Evolutionary conservation across 2,113 vertebrate species (phyloP), one percentile per base, ranked within the genome.

Genomic region (Onychostoma macrolepis): DNA sequence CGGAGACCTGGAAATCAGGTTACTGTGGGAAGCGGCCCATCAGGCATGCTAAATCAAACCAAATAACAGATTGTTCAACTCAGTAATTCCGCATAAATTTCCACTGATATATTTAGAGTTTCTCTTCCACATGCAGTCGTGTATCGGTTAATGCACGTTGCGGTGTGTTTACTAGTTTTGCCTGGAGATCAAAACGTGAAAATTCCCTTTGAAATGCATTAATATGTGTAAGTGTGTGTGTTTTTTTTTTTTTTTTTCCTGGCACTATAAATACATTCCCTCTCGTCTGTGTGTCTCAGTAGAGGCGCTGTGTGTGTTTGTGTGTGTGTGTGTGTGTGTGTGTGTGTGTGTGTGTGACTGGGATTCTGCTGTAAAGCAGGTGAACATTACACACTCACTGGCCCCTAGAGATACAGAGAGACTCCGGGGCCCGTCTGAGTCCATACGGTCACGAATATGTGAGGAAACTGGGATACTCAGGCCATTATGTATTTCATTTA

Each of bases 171-270:
- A 83, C 63, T 78, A 77, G 65, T 81, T 86, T 80, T 65, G 38
- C 41, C 61, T 67, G 67, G 56, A 83, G 84, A 86, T 86, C 80
- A 83, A 80, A 84, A 85, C 80, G 11, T 77, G 36, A 6, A 87
- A 88, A 88, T 86, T 80, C 85, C 45, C 65, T 86, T 85, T 43
- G 82, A 82, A 88, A 88, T 85, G 53, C 85, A 88, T 83, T 86
- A 84, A 43, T 41, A 53, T 72, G 58, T 76, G 74, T 43, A 48
- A 76, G 38, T 74, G 17, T 78, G 45, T 58, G 56, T 71, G 30
- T 50, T n/a, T 69, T 30, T 50, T 48, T 48, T n/a, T n/a, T n/a
- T n/a, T 58, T 50, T 56, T 75, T 80, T 88, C 90, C 30, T 61
- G 48, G 3, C 38, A 48, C 69, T 82, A 13, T n/a, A 38, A 78